phyloP scores from a whole-genome alignment of 1,140 invertebrate genomes.

The Caenorhabditis inopinata region DNA sequence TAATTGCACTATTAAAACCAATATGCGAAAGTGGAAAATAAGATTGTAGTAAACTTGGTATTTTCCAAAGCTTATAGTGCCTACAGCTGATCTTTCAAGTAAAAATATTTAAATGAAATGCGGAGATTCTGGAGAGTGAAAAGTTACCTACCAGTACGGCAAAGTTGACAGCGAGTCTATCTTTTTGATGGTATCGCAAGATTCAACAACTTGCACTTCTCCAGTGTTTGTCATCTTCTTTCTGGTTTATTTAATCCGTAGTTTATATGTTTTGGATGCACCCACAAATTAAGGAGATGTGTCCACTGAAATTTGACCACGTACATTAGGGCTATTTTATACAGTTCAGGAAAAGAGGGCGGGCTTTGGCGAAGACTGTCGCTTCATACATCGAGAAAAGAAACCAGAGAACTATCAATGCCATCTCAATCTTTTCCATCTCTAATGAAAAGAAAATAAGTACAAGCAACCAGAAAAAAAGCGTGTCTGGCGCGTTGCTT shows the following conservation, averaged over 20 bases:
- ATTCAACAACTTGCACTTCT: background rate
- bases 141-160: slow-evolving; percentile 6
- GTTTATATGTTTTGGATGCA: background rate
- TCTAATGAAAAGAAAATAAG: background rate
- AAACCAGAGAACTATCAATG: slow-evolving; percentile 17
- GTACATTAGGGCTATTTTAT: background rate
- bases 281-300: background rate
- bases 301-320: background rate
- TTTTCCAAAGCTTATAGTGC: no score
- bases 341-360: background rate
- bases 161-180: background rate
- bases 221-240: background rate
- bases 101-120: no score
- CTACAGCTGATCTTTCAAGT: no score
- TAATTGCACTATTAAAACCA: no score
- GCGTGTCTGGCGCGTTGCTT: background rate
- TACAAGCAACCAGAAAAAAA: no score
- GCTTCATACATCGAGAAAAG: background rate
- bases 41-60: no score
- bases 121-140: no score
- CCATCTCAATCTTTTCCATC: background rate
- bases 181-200: background rate
- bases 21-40: no score
- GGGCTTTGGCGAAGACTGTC: background rate
- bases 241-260: background rate